These are phyloP conservation scores for Opisthograptis luteolata DNA, from an alignment of 2,888 invertebrate genomes.

Conservation along the genomic window DNA sequence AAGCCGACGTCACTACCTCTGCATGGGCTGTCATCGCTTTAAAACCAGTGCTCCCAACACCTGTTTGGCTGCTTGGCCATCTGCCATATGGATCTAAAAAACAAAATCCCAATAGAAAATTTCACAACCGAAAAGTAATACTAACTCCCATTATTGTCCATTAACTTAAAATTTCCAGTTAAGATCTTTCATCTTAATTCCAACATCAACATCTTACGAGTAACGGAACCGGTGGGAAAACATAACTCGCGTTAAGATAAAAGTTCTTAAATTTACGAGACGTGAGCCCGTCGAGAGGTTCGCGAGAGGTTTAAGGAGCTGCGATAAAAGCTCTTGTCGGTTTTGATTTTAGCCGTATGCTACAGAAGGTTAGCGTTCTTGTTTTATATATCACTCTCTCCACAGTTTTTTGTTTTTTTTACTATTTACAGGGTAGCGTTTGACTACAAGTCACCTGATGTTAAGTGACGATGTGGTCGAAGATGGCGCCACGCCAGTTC, in stretches of 20 bases:
- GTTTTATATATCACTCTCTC: too few relatives aligned
- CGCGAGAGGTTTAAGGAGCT: slow-evolving; percentile 28
- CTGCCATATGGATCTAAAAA: too few relatives aligned
- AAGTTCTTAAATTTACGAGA: slow-evolving; percentile 38
- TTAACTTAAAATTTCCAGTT: slow-evolving; percentile 5
- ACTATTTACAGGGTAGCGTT: too few relatives aligned
- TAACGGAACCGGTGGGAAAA: slow-evolving; percentile 14
- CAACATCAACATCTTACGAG: slow-evolving; percentile 11
- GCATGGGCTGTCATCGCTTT: too few relatives aligned
- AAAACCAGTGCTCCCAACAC: too few relatives aligned
- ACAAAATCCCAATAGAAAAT: background rate
- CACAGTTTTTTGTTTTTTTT: too few relatives aligned
- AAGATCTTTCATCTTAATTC: slow-evolving; percentile 6
- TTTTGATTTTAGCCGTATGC: background rate
- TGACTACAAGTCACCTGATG: too few relatives aligned
- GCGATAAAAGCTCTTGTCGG: slow-evolving; percentile 35
- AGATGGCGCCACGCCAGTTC: too few relatives aligned
- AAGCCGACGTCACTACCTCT: too few relatives aligned
- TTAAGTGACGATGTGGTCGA: too few relatives aligned
- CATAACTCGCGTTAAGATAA: slow-evolving; percentile 34
- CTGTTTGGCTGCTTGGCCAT: too few relatives aligned
- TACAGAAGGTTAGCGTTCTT: background rate
- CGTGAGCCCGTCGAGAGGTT: slow-evolving; percentile 29
- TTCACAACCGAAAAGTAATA: background rate
- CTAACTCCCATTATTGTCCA: background rate